These are phyloP conservation scores for Pelecanus crispus DNA, from an alignment of 2,113 vertebrate genomes.

Conservation along the genomic window DNA sequence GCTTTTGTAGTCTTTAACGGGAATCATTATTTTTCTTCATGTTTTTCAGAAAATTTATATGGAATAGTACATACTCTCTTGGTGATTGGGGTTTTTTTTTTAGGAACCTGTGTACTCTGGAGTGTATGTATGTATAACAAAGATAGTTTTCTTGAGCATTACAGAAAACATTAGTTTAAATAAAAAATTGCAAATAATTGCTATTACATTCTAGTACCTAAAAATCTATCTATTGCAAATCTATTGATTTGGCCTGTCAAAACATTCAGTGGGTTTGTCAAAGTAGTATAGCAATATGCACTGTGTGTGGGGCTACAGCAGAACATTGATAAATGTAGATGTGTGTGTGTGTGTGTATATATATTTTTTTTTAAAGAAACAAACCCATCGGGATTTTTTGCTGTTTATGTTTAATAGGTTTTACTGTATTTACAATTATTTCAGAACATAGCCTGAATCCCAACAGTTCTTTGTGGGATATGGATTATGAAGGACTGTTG, in stretches of 20 bases:
- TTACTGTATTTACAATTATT: slow-evolving; percentile 11
- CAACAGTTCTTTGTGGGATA: background rate
- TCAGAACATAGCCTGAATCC: slow-evolving; percentile 10
- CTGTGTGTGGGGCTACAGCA: background rate
- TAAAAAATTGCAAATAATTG: background rate
- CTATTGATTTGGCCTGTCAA: background rate
- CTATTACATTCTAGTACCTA: background rate
- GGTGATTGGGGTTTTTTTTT: background rate
- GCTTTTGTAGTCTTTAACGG: background rate
- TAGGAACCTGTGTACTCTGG: background rate
- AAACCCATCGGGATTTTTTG: background rate
- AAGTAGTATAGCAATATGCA: background rate
- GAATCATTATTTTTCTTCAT: background rate
- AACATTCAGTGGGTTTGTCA: background rate
- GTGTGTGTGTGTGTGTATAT: no score
- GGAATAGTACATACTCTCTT: background rate
- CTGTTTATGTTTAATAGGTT: background rate
- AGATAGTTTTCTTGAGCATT: background rate
- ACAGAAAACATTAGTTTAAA: background rate
- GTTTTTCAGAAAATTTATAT: background rate
- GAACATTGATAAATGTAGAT: background rate
- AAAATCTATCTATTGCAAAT: background rate
- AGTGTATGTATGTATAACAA: background rate
- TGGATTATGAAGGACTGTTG: background rate
- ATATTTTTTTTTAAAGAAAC: background rate